Percentiles rank a stretch among this genome's conserved stretches.
phyloP scores from a whole-genome alignment of 1,140 invertebrate species.

The Zophobas atratus region DNA sequence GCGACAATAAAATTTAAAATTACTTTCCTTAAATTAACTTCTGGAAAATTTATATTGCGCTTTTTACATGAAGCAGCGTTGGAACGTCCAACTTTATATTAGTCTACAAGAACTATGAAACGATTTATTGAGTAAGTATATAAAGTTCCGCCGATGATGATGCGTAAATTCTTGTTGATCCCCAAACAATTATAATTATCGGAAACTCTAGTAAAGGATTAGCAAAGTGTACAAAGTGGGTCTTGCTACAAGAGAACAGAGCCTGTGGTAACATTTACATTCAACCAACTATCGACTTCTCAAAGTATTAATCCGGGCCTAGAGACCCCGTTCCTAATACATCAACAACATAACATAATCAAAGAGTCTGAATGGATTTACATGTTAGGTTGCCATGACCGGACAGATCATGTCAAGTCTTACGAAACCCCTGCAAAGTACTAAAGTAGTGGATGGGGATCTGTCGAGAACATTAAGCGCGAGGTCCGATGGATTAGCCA shows the following conservation, averaged over 20 bases:
- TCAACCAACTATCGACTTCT: constrained; percentile 41
- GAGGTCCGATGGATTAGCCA: constrained; percentile 52
- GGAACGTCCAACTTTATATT: no score
- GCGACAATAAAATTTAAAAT: no score
- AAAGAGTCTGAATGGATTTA: constrained; percentile 46
- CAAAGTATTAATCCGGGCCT: constrained; percentile 35
- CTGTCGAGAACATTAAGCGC: constrained; percentile 50
- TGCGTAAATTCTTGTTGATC: not conserved
- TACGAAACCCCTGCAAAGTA: constrained; percentile 38
- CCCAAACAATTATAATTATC: constrained; percentile 32
- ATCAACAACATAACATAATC: constrained; percentile 25
- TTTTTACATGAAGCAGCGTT: no score
- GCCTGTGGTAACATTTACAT: constrained; percentile 36
- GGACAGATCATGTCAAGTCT: constrained; percentile 32
- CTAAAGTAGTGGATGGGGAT: constrained; percentile 42
- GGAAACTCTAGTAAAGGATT: constrained; percentile 19
- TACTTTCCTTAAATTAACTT: no score
- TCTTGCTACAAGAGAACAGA: constrained; percentile 27
- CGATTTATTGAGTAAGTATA: no score
- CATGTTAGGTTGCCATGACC: constrained; percentile 40
- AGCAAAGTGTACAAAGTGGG: constrained; percentile 35
- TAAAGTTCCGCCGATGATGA: no score
- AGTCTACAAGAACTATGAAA: no score
- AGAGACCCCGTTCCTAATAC: constrained; percentile 10
- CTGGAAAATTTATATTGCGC: no score